These are phyloP conservation scores for Darevskia nairensis DNA, from an alignment of 2,797 vertebrate species.

Conservation along the genomic window DNA sequence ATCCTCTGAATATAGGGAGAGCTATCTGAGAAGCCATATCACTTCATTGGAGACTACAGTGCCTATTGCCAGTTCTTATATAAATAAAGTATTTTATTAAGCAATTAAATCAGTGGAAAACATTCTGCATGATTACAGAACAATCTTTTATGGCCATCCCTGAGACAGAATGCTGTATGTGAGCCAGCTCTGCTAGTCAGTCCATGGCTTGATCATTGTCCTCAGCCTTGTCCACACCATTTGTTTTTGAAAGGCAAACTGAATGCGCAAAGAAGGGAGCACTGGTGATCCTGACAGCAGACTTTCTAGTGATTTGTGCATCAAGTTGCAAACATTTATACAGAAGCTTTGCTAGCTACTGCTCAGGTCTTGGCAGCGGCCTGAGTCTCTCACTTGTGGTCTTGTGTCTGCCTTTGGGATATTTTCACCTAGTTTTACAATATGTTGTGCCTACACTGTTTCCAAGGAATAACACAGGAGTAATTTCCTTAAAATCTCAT, in stretches of 20 bases:
- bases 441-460: no score
- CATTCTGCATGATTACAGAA: not conserved
- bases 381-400: not conserved
- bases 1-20: constrained; percentile 20
- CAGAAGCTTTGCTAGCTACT: not conserved
- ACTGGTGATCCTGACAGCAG: not conserved
- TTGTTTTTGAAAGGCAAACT: not conserved
- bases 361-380: not conserved
- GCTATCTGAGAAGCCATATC: constrained; percentile 1
- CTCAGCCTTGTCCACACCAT: not conserved
- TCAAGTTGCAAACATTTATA: not conserved
- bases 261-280: not conserved
- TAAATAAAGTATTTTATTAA: constrained; percentile 33
- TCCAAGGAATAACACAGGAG: not conserved
- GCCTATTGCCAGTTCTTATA: constrained; percentile 8
- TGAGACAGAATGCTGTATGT: not conserved
- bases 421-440: not conserved
- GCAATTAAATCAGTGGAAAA: constrained; percentile 35
- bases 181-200: not conserved
- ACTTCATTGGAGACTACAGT: constrained; percentile 15
- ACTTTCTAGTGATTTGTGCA: not conserved
- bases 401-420: not conserved
- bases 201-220: not conserved
- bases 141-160: constrained; percentile 2
- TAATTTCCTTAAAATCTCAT: no score